A percentile compares a stretch with the other conserved stretches of the same genome.
phyloP scores from a whole-genome alignment of 92 coral and sea anemone genomes.

The Meandrina meandrites region DNA sequence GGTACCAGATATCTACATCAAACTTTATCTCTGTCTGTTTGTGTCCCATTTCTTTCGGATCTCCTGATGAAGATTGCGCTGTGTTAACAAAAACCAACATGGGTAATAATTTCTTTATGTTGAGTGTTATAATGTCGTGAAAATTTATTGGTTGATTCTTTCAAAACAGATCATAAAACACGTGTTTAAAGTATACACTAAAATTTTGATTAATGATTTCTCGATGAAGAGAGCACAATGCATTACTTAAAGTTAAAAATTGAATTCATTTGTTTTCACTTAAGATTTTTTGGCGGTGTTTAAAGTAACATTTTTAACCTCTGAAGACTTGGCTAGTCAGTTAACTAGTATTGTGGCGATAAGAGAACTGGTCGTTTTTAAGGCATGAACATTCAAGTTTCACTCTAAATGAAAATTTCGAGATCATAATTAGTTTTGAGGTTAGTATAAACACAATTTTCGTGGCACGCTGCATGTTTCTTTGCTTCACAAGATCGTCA shows the following conservation, averaged over 20 bases:
- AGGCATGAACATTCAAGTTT: not conserved
- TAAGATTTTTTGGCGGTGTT: not conserved
- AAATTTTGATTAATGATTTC: conserved; percentile 7
- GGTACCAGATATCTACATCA: not conserved
- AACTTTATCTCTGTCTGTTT: not conserved
- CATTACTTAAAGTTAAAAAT: not conserved
- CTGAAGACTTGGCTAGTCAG: not conserved
- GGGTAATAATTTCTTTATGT: not conserved
- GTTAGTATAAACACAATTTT: conserved; percentile 4
- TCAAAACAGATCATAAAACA: conserved; percentile 2
- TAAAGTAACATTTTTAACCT: not conserved
- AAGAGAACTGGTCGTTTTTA: not conserved
- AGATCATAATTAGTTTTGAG: not conserved
- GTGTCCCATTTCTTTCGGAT: not conserved
- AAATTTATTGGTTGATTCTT: not conserved
- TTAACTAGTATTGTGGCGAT: not conserved
- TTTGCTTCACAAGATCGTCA: not conserved
- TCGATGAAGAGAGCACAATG: not conserved
- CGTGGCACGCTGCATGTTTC: not conserved
- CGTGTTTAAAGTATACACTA: conserved; percentile 3
- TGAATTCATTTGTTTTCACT: not conserved
- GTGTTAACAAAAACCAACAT: not conserved
- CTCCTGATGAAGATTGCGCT: not conserved
- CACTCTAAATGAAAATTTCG: not conserved
- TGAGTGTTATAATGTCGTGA: not conserved